Conservation (phyloP, 2,888 invertebrate species). For the Apamea crenata region DNA sequence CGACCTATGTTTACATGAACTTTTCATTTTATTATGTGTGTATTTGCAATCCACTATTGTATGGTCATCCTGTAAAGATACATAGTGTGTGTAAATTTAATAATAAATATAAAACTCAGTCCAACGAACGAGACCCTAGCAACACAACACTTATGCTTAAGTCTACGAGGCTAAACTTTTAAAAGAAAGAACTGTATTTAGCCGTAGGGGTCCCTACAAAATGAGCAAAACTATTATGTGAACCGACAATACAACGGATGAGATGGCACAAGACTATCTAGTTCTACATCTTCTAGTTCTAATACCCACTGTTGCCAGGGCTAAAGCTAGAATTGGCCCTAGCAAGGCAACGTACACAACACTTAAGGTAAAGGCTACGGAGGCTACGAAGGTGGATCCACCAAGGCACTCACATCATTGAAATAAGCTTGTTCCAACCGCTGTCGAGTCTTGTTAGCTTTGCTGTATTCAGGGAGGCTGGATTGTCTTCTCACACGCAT, state of each 20-base stretch:
- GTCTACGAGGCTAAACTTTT: neutral
- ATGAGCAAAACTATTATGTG: neutral
- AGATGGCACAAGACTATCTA: neutral
- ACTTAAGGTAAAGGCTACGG: slow-evolving; percentile 5
- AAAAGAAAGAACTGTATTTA: neutral
- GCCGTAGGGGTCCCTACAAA: neutral
- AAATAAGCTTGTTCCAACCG: slow-evolving; percentile 86
- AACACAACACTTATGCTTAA: neutral
- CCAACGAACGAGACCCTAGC: neutral
- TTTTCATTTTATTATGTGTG: too few relatives aligned
- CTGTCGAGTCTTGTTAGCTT: slow-evolving; percentile 83
- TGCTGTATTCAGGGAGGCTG: slow-evolving; percentile 88
- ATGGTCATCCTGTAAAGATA: too few relatives aligned
- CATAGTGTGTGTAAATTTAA: too few relatives aligned
- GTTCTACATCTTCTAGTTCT: slow-evolving; percentile 1
- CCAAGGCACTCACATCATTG: slow-evolving; percentile 84
- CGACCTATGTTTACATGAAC: slow-evolving; percentile 5
- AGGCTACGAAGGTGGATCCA: slow-evolving; percentile 27
- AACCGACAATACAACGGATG: neutral
- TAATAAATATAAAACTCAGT: too few relatives aligned
- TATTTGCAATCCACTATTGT: too few relatives aligned
- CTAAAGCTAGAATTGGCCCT: neutral
- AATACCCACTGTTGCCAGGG: slow-evolving; percentile 15
- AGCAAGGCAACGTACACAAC: slow-evolving; percentile 2
- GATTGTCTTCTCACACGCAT: slow-evolving; percentile 87